phyloP scores from a whole-genome alignment of 2,113 vertebrate species.

The Acinonyx jubatus region DNA sequence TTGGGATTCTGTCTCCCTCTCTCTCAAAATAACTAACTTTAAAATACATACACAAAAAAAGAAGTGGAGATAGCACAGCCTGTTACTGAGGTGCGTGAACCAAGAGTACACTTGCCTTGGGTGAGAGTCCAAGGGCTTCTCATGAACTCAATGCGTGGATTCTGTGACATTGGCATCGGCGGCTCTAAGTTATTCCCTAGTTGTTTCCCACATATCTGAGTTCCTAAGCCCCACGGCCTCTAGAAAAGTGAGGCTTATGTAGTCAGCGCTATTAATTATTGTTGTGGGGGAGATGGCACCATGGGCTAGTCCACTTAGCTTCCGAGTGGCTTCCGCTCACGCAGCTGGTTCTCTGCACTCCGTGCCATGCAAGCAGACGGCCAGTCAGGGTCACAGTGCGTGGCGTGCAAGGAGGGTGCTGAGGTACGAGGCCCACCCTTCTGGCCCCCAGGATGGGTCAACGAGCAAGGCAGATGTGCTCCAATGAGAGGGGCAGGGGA shows the following conservation, averaged over 20 bases:
- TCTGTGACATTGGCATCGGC: neutral
- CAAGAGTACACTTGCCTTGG: neutral
- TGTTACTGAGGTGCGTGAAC: neutral
- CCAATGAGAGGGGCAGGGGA: no score
- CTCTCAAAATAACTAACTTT: neutral
- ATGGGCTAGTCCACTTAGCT: neutral
- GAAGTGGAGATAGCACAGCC: neutral
- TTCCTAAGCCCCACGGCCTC: neutral
- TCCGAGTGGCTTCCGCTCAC: neutral
- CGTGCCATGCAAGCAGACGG: neutral
- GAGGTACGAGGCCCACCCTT: neutral
- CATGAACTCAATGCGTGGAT: neutral
- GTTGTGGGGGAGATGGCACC: neutral
- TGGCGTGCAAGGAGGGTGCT: neutral
- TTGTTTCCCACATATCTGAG: neutral
- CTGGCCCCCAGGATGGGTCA: neutral
- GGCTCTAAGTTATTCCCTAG: neutral
- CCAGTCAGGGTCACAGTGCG: neutral
- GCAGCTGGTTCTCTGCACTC: neutral
- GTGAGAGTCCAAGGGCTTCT: neutral
- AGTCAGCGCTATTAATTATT: neutral
- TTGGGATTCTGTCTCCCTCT: neutral
- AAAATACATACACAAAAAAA: neutral
- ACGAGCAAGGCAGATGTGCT: neutral
- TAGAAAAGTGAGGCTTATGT: neutral